Evolutionary conservation across 1,140 invertebrate species (phyloP).

Genomic region (Drosophila bipectinata): DNA sequence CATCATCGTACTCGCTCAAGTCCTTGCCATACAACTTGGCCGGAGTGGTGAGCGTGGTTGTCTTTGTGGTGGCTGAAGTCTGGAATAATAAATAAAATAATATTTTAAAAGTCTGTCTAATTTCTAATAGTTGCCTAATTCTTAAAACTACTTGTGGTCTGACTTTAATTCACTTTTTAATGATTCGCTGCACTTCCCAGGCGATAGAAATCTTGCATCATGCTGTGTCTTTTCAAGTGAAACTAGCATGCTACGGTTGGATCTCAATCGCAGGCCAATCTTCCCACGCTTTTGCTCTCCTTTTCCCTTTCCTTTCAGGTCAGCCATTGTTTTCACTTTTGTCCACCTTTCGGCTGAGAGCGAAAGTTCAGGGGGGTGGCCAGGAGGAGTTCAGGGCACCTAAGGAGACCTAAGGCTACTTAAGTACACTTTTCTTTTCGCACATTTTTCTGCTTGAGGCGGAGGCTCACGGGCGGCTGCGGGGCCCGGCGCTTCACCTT

Average conservation of each 20-base stretch:
- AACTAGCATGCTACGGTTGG: conserved; percentile 3
- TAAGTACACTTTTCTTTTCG: conserved; percentile 42
- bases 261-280: conserved; percentile 15
- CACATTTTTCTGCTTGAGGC: conserved; percentile 62
- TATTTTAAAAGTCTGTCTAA: no score
- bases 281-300: conserved; percentile 34
- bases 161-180: not conserved
- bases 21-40: conserved; percentile 96
- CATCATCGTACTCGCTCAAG: conserved; percentile 96
- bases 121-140: not conserved
- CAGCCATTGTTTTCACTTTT: conserved; percentile 41
- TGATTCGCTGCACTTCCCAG: not conserved
- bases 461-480: conserved; percentile 60
- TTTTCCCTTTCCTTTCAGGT: conserved; percentile 8
- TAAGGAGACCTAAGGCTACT: conserved; percentile 4
- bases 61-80: conserved; percentile 93
- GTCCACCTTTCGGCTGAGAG: conserved; percentile 11
- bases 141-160: not conserved
- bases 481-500: conserved; percentile 75
- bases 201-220: not conserved
- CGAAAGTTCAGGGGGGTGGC: conserved; percentile 30
- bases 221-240: not conserved
- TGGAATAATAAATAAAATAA: conserved; percentile 73
- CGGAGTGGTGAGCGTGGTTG: conserved; percentile 93
- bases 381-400: conserved; percentile 3